Conservation (phyloP, 1,140 invertebrate genomes). For the Lethrus apterus region DNA sequence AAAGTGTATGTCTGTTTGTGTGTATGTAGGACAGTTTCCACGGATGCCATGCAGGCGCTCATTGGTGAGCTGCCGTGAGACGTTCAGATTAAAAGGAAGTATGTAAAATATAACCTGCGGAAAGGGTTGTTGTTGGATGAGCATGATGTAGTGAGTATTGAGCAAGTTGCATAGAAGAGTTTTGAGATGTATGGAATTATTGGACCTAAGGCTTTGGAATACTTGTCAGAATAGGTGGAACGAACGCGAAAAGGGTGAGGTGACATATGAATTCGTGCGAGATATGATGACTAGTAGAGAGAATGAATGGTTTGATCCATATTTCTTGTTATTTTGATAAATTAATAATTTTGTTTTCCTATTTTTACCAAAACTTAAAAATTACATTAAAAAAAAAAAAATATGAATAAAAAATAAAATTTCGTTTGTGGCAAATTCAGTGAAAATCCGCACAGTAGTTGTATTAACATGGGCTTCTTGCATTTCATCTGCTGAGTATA, state of each 20-base stretch:
- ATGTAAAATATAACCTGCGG: constrained; percentile 8
- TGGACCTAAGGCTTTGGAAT: not conserved
- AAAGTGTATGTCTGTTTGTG: constrained; percentile 26
- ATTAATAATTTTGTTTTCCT: too few relatives aligned
- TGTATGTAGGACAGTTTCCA: constrained; percentile 27
- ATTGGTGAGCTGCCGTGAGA: constrained; percentile 22
- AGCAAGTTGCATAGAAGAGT: not conserved
- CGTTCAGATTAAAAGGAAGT: constrained; percentile 11
- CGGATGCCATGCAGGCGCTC: constrained; percentile 22
- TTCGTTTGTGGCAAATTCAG: too few relatives aligned
- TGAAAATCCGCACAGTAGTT: too few relatives aligned
- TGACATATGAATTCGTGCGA: too few relatives aligned
- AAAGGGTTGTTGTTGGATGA: constrained; percentile 2
- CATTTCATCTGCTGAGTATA: too few relatives aligned
- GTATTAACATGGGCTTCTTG: too few relatives aligned
- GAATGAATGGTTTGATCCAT: constrained; percentile 11
- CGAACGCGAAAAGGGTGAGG: constrained; percentile 2
- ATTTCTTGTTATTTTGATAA: too few relatives aligned
- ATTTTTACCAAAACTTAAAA: too few relatives aligned
- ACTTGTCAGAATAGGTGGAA: constrained; percentile 13
- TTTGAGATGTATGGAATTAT: not conserved
- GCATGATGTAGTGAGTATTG: not conserved
- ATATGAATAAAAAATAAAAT: too few relatives aligned
- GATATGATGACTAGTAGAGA: too few relatives aligned
- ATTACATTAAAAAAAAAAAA: too few relatives aligned